Conservation (phyloP, 37 sponge, comb jelly and placozoan genomes). For the Ianthella basta region DNA sequence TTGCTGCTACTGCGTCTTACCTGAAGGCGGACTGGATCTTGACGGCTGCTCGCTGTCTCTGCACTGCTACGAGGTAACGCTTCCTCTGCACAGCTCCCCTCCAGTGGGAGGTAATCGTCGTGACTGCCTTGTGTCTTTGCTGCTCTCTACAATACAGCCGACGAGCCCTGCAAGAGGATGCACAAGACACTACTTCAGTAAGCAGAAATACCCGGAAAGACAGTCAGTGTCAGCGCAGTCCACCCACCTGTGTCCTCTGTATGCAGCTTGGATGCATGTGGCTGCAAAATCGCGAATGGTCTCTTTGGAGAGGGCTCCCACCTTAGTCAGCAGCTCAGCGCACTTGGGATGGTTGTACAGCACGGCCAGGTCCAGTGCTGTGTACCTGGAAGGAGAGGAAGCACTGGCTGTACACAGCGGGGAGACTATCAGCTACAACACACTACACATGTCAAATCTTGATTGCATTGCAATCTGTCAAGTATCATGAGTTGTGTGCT, state of each 20-base stretch:
- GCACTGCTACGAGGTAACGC: not conserved
- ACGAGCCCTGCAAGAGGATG: not conserved
- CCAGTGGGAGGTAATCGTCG: constrained; percentile 3
- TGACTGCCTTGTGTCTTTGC: not conserved
- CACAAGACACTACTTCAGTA: not conserved
- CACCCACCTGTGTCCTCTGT: constrained; percentile 67
- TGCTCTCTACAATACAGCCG: not conserved
- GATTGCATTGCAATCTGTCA: no score
- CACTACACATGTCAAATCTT: not conserved
- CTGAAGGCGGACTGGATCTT: constrained; percentile 21
- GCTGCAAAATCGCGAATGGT: constrained; percentile 65
- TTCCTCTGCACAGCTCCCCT: not conserved
- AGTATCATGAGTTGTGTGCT: no score
- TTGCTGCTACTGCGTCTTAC: not conserved
- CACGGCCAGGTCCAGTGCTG: constrained; percentile 72
- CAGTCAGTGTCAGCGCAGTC: not conserved
- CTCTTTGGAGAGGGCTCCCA: constrained; percentile 46
- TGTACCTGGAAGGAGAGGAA: constrained; percentile 33
- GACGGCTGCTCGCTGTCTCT: not conserved
- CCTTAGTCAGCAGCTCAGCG: constrained; percentile 33
- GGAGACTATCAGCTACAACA: not conserved
- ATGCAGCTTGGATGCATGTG: constrained; percentile 59
- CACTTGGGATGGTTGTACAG: constrained; percentile 42
- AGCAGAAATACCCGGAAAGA: not conserved
- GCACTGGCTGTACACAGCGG: no score